Evolutionary conservation across 1,140 invertebrate species (phyloP), one percentile per base, ranked within the genome.

Genomic region (Xylocopa sonorina): DNA sequence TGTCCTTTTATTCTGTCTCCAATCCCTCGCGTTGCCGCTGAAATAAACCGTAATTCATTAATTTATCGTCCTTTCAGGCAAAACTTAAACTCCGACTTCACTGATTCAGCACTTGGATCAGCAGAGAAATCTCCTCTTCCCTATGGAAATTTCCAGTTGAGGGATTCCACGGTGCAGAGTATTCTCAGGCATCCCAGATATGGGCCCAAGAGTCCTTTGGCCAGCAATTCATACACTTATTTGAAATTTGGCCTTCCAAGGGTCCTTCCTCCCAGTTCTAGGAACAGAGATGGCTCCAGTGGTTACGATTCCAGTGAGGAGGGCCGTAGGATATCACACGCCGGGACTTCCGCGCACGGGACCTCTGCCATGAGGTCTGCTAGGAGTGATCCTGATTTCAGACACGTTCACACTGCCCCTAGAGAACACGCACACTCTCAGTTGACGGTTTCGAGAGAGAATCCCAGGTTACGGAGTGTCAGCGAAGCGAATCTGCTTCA

Each of bases 81-180:
- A 95, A 99, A 99, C 91, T 93, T 98, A 43, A 99, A 98, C 92
- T 98, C 97, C 0, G 98, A 98, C 91, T 98, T 98, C 90, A 98
- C 97, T 63, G 98, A 98, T 90, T 98, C 97, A 51, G 98, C 98
- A 0, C 93, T 98, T 27, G 97, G 97, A 38, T 97, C 96, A 48
- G 96, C 96, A 29, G 97, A 98, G 88, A 98, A 98, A 91, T 97
- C 96, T 80, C 97, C 97, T 10, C 93, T 98, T 80, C 97, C 97
- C 38, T 98, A 98, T 93, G 97, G 97, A 38, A 98, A 98, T 90
- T 98, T 98, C 91, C 97, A 98, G 89, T 94, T 99, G 4, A 93
- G 97, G 62, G 97, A 98, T 89, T 97, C 97, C 41, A 98, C 98
- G 29, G 97, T 98, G 2, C 97, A 98, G 92, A 98, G 97, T 24